A percentile compares a stretch with the other conserved stretches of the same genome.
phyloP scores from a whole-genome alignment of 2,113 vertebrate genomes.

The Rhadina sibilatrix region DNA sequence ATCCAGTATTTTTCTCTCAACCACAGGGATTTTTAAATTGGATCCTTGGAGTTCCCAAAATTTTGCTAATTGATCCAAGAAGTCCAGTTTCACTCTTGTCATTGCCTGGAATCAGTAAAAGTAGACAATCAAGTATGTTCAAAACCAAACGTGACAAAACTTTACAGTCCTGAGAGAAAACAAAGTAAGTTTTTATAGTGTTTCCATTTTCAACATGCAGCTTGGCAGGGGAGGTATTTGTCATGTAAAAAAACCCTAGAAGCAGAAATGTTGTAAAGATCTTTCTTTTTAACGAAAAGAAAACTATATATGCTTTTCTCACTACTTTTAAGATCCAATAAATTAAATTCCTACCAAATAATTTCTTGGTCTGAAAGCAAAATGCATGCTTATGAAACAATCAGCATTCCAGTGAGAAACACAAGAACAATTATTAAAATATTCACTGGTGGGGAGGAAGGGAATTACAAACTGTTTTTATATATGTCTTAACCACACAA shows the following conservation, averaged over 20 bases:
- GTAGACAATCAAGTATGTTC: not conserved
- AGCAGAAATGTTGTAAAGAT: not conserved
- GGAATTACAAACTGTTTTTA: not conserved
- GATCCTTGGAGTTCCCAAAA: slow-evolving; percentile 99
- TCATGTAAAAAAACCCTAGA: accelerated
- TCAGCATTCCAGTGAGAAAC: not conserved
- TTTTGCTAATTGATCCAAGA: slow-evolving; percentile 95
- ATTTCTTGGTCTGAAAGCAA: not conserved
- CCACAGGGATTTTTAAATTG: slow-evolving; percentile 91
- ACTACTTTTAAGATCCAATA: not conserved
- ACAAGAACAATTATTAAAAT: not conserved
- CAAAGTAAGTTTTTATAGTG: not conserved
- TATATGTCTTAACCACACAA: not conserved
- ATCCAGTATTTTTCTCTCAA: slow-evolving; percentile 93
- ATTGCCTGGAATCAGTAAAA: slow-evolving; percentile 81
- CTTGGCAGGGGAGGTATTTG: not conserved
- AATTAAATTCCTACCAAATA: not conserved
- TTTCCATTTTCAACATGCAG: not conserved
- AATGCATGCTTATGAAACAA: not conserved
- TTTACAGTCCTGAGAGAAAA: not conserved
- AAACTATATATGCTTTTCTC: not conserved
- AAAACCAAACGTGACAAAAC: not conserved
- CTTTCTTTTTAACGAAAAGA: not conserved
- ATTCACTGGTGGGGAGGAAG: not conserved
- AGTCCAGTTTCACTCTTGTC: slow-evolving; percentile 95